Evolutionary conservation across 2,113 vertebrate genomes (phyloP).

Genomic region (Periophthalmus modestus): DNA sequence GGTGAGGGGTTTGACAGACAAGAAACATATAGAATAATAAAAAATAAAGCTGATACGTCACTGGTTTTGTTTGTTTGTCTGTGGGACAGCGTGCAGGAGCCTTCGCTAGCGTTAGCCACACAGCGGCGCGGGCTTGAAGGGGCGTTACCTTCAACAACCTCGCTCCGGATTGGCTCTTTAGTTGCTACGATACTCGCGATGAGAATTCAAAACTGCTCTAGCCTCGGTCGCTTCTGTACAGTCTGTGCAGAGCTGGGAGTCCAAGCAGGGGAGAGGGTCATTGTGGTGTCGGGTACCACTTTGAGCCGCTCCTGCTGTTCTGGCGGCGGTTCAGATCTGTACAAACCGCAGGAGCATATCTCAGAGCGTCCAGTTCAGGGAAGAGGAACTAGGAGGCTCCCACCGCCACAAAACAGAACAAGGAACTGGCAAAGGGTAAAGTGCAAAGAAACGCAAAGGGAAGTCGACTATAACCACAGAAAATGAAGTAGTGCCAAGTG

Average conservation of each 20-base stretch:
- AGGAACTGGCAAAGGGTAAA: constrained; percentile 30
- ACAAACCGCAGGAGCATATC: constrained; percentile 35
- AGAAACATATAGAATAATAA: too few species aligned
- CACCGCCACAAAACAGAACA: constrained; percentile 29
- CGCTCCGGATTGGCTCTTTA: too few species aligned
- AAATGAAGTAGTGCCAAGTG: constrained; percentile 33
- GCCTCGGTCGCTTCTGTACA: background rate
- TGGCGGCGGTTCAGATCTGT: constrained; percentile 21
- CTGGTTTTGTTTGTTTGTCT: too few species aligned
- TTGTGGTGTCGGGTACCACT: constrained; percentile 32
- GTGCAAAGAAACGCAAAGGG: constrained; percentile 32
- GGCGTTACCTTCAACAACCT: too few species aligned
- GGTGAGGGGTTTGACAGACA: too few species aligned
- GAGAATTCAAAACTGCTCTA: too few species aligned
- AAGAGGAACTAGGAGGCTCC: constrained; percentile 43
- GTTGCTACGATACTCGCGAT: too few species aligned
- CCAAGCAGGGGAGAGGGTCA: constrained; percentile 30
- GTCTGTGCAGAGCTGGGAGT: constrained; percentile 2
- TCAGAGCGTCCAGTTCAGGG: constrained; percentile 39
- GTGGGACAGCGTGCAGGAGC: too few species aligned
- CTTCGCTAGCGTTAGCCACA: too few species aligned
- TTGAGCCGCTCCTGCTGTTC: constrained; percentile 29
- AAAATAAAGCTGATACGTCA: too few species aligned
- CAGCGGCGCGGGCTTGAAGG: too few species aligned
- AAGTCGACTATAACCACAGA: constrained; percentile 48